Conservation (phyloP, 2,113 vertebrate species). For the Antechinus flavipes region DNA sequence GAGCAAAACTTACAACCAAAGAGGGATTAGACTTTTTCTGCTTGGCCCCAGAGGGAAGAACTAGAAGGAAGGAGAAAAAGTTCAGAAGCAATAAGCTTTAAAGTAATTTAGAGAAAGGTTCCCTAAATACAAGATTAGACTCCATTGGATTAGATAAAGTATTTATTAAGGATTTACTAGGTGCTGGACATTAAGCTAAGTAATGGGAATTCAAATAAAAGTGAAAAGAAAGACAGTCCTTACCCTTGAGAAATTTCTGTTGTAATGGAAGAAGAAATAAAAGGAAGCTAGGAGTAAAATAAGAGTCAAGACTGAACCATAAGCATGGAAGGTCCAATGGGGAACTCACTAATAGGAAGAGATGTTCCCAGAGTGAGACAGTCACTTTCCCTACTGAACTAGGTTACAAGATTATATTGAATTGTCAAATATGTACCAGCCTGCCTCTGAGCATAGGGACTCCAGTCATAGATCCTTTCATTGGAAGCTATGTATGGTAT, state of each 20-base stretch:
- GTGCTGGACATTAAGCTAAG: background rate
- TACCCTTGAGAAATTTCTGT: background rate
- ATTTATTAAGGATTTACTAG: background rate
- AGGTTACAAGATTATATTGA: background rate
- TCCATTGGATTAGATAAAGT: background rate
- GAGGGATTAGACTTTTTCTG: background rate
- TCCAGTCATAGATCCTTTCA: slow-evolving; percentile 9
- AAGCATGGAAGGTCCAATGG: background rate
- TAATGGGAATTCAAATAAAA: background rate
- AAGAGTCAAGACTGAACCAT: background rate
- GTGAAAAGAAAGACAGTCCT: background rate
- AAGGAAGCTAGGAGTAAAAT: background rate
- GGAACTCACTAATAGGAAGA: background rate
- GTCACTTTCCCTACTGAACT: background rate
- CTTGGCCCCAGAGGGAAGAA: background rate
- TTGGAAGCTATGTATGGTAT: slow-evolving; percentile 10
- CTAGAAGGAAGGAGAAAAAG: background rate
- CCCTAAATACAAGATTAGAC: background rate
- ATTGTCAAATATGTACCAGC: background rate
- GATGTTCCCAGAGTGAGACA: background rate
- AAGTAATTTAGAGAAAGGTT: background rate
- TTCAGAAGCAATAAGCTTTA: background rate
- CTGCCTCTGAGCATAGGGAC: slow-evolving; percentile 29
- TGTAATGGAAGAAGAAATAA: background rate
- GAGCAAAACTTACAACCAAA: slow-evolving; percentile 61